Evolutionary conservation across 1,140 invertebrate species (phyloP).

Genomic region (Rhagoletis pomonella): DNA sequence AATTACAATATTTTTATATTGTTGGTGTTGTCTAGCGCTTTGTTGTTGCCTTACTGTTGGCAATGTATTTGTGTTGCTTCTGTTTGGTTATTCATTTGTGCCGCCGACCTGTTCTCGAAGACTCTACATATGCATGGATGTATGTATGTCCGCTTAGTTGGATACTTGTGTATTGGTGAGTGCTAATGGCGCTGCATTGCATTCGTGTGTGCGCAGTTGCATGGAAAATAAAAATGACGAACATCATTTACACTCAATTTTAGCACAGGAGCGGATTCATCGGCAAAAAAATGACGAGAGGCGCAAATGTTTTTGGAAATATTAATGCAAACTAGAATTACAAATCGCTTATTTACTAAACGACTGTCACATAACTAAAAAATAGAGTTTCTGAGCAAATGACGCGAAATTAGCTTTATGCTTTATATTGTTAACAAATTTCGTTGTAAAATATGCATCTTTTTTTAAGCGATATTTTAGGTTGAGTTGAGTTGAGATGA

Average conservation of each 20-base stretch:
- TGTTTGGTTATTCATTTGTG: slow-evolving; percentile 47
- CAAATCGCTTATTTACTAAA: no score
- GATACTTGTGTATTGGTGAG: slow-evolving; percentile 10
- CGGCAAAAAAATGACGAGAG: neutral
- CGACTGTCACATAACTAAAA: no score
- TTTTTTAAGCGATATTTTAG: neutral
- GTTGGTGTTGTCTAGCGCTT: slow-evolving; percentile 9
- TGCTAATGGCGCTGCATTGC: slow-evolving; percentile 47
- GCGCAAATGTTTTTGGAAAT: no score
- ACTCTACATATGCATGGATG: neutral
- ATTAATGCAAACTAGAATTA: no score
- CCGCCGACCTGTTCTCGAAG: neutral
- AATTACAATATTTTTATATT: neutral
- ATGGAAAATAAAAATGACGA: slow-evolving; percentile 41
- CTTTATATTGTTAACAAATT: neutral
- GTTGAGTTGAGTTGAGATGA: no score
- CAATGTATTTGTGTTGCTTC: slow-evolving; percentile 35
- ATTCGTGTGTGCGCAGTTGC: slow-evolving; percentile 26
- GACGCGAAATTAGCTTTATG: no score
- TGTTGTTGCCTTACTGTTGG: slow-evolving; percentile 8
- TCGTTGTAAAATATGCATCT: neutral
- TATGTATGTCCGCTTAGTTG: neutral
- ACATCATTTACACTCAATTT: neutral
- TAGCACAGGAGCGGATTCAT: slow-evolving; percentile 2
- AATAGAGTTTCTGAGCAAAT: no score